Percentiles rank a stretch among this genome's conserved stretches.
Evolutionary conservation across 2,113 vertebrate genomes (phyloP).

Genomic region (Microtus montanus): DNA sequence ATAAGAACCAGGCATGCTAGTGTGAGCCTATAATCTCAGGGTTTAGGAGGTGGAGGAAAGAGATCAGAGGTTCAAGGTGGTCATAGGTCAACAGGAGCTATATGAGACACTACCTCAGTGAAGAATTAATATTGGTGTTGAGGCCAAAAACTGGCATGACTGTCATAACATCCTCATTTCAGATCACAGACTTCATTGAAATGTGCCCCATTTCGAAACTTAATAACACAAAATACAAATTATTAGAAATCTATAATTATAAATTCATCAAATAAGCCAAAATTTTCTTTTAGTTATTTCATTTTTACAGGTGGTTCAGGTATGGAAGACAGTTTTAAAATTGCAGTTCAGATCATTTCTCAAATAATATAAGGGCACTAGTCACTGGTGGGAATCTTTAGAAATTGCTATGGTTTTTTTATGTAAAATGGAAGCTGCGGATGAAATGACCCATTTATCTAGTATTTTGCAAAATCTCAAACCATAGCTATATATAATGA

Average conservation of each 20-base stretch:
- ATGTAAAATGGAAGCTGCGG: background rate
- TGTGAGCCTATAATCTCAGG: background rate
- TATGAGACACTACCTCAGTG: background rate
- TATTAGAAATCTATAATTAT: background rate
- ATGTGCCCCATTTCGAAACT: background rate
- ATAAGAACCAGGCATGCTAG: background rate
- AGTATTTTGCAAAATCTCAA: constrained; percentile 18
- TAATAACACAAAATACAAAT: constrained; percentile 18
- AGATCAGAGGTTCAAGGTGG: too few species aligned
- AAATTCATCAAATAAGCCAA: background rate
- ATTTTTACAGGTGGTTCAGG: constrained; percentile 13
- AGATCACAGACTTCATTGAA: background rate
- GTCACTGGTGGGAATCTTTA: background rate
- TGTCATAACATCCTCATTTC: background rate
- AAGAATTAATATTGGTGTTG: too few species aligned
- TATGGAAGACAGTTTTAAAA: constrained; percentile 1
- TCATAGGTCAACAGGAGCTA: too few species aligned
- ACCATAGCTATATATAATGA: background rate
- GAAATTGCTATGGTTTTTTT: background rate
- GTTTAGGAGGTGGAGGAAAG: background rate
- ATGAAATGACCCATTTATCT: background rate
- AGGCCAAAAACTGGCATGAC: background rate
- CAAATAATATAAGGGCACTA: background rate
- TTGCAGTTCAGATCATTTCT: background rate
- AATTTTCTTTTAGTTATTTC: background rate